Conservation (phyloP, 2,797 vertebrate species). For the Streptopelia turtur region DNA sequence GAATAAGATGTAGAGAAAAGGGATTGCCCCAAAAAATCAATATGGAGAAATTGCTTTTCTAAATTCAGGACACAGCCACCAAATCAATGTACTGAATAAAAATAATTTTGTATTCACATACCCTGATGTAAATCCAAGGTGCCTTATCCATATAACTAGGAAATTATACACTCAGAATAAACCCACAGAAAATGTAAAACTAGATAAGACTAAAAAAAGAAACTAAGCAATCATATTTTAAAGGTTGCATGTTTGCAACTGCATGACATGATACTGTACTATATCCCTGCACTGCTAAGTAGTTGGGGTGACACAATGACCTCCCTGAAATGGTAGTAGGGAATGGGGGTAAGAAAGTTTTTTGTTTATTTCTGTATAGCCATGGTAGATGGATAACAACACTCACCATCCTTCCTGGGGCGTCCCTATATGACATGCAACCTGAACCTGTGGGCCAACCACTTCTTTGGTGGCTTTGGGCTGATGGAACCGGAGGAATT, state of each 20-base stretch:
- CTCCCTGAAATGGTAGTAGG: neutral
- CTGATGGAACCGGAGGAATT: neutral
- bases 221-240: neutral
- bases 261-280: neutral
- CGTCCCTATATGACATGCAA: neutral
- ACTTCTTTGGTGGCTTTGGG: neutral
- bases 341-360: neutral
- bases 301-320: neutral
- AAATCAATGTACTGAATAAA: neutral
- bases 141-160: neutral
- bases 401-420: neutral
- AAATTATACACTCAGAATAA: neutral
- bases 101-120: neutral
- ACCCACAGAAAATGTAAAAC: neutral
- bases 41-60: neutral
- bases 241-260: neutral
- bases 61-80: neutral
- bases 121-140: neutral
- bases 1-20: neutral
- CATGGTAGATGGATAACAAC: neutral
- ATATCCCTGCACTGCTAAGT: neutral
- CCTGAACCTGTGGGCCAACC: neutral
- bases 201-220: neutral
- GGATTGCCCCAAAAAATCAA: neutral
- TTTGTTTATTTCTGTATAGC: neutral